Evolutionary conservation across 1,140 invertebrate genomes (phyloP).

Genomic region (Sinonovacula constricta): DNA sequence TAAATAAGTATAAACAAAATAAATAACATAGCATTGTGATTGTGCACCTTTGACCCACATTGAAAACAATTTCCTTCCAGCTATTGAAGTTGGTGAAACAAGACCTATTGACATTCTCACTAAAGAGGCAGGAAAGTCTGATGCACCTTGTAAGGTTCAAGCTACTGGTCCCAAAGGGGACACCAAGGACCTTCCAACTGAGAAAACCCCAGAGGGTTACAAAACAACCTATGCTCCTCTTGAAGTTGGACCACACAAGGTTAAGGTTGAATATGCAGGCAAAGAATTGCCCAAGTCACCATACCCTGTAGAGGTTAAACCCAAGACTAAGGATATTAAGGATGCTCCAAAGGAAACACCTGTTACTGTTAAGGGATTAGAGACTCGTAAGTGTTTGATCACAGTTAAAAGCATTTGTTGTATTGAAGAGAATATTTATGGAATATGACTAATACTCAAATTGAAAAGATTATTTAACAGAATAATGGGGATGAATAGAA

Average conservation of each 20-base stretch:
- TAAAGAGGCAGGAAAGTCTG: constrained; percentile 82
- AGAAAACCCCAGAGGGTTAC: constrained; percentile 85
- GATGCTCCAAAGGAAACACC: constrained; percentile 79
- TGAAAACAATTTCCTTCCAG: constrained; percentile 32
- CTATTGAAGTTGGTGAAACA: constrained; percentile 77
- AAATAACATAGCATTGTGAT: too few relatives aligned
- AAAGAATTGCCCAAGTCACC: constrained; percentile 72
- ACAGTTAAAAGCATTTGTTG: too few relatives aligned
- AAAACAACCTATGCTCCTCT: constrained; percentile 89
- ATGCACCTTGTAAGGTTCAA: constrained; percentile 83
- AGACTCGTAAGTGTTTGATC: constrained; percentile 90
- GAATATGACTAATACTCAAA: too few relatives aligned
- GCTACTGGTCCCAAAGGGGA: constrained; percentile 76
- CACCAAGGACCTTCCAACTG: constrained; percentile 81
- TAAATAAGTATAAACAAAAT: too few relatives aligned
- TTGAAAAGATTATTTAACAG: too few relatives aligned
- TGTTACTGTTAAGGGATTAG: constrained; percentile 86
- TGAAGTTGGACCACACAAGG: constrained; percentile 83
- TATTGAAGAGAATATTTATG: too few relatives aligned
- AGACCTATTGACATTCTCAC: constrained; percentile 91
- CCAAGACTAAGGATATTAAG: constrained; percentile 70
- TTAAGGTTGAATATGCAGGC: constrained; percentile 72
- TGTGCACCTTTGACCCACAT: too few relatives aligned
- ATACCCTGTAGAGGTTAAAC: constrained; percentile 80
- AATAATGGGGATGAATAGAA: too few relatives aligned